Conservation (phyloP, 2,888 invertebrate species). For the Orthonychiurus folsomi region DNA sequence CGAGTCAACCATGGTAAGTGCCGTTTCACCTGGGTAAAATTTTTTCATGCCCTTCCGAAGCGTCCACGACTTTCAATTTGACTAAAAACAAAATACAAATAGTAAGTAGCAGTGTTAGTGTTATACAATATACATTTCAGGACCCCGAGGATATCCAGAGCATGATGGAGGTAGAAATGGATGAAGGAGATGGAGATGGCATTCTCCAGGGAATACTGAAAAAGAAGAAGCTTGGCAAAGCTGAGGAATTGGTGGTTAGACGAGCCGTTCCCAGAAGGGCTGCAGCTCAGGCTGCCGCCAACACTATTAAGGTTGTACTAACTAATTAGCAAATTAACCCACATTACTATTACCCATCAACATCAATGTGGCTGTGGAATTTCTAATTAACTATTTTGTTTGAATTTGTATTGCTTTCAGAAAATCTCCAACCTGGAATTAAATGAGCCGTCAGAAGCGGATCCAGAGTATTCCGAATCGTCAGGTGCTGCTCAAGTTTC, state of each 20-base stretch:
- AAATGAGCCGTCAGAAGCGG: not conserved
- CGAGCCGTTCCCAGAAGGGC: constrained; percentile 27
- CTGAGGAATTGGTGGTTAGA: not conserved
- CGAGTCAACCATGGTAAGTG: not conserved
- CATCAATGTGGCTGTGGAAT: not conserved
- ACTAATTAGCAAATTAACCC: not conserved
- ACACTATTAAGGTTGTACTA: constrained; percentile 32
- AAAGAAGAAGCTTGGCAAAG: constrained; percentile 26
- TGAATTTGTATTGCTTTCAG: not conserved
- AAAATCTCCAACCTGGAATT: not conserved
- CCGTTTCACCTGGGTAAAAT: too few relatives aligned
- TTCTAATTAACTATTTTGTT: not conserved
- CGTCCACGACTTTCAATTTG: constrained; percentile 1
- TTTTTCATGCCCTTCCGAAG: not conserved
- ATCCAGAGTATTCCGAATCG: not conserved
- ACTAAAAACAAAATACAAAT: too few relatives aligned
- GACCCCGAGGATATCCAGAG: constrained; percentile 16
- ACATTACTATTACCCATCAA: not conserved
- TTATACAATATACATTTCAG: constrained; percentile 8
- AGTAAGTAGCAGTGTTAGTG: not conserved
- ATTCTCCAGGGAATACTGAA: not conserved
- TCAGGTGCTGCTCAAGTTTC: not conserved
- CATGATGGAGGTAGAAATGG: constrained; percentile 27
- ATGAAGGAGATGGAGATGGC: constrained; percentile 14
- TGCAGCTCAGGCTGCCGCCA: constrained; percentile 35